Evolutionary conservation across 1,140 invertebrate species (phyloP), one percentile per base, ranked within the genome.

Genomic region (Pseudobourletiella spinata): DNA sequence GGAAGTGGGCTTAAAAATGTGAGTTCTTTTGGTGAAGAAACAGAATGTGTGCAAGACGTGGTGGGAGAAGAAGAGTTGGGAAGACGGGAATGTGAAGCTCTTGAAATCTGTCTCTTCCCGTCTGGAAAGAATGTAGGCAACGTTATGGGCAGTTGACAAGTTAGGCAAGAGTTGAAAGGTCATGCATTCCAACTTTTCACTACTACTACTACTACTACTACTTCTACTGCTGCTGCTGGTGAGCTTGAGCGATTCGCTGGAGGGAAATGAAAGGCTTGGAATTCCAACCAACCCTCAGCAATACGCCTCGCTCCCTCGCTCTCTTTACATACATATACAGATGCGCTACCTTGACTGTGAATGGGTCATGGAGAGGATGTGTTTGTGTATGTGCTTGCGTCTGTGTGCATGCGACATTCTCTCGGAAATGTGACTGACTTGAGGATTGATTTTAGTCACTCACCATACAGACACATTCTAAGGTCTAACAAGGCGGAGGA

Each of bases 81-180:
- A 43, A 8, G 18, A 29, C 16, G 22, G 35, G 35, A 57, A 42
- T 14, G 6, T 14, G 20, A n/a, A 42, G 42, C 50, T 48, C n/a
- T 30, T n/a, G 57, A 61, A 61, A 61, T 61, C 51, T 61, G 59
- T 54, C 52, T 55, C 16, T n/a, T 39, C 22, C 24, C 30, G 56
- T 44, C 46, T 30, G 44, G 32, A 32, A 58, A 52, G 61, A 63
- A 63, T 63, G 61, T 46, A 25, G 46, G 20, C 25, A 18, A 35
- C 25, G 56, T 62, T 58, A 63, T 63, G 61, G 61, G 55, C 61
- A 63, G 61, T 58, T 63, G 61, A 63, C 61, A 63, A 63, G 61
- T 63, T 63, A 59, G 61, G 56, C 55, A 63, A 63, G 61, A 55
- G 61, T 63, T 63, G 61, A 63, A 59, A 63, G 61, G 61, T 59